phyloP scores from a whole-genome alignment of 2,113 vertebrate genomes.

The Cacatua alba region DNA sequence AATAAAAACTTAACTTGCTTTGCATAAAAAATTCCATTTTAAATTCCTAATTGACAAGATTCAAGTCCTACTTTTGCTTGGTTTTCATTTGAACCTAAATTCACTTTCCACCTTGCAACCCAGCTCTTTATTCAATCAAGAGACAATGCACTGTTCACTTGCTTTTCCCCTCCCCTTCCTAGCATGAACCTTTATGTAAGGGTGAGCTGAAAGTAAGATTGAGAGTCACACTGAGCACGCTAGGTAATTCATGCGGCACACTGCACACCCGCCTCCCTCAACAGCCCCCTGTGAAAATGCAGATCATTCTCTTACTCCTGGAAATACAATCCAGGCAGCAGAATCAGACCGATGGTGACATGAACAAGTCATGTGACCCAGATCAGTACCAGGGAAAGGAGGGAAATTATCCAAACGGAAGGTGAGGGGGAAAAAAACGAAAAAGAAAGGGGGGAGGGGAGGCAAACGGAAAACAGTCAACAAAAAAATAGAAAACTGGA shows the following conservation, averaged over 20 bases:
- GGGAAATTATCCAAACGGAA: background rate
- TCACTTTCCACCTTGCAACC: background rate
- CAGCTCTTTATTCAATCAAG: background rate
- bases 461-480: background rate
- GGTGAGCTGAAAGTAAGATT: background rate
- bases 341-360: background rate
- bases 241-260: background rate
- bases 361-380: rapidly evolving
- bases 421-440: too few relatives aligned
- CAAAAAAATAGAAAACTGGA: background rate
- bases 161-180: background rate
- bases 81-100: background rate
- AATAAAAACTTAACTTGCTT: background rate
- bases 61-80: background rate
- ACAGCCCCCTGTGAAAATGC: background rate
- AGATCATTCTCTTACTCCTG: background rate
- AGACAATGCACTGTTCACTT: background rate
- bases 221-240: background rate
- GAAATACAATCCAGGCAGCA: background rate
- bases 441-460: rapidly evolving
- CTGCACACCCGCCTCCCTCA: rapidly evolving
- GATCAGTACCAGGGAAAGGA: background rate
- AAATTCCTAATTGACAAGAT: background rate
- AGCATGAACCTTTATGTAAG: background rate
- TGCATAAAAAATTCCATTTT: background rate